A percentile compares a stretch with the other conserved stretches of the same genome.
These are phyloP conservation scores for Castor canadensis DNA, from an alignment of 2,113 vertebrate species.

Conservation along the genomic window DNA sequence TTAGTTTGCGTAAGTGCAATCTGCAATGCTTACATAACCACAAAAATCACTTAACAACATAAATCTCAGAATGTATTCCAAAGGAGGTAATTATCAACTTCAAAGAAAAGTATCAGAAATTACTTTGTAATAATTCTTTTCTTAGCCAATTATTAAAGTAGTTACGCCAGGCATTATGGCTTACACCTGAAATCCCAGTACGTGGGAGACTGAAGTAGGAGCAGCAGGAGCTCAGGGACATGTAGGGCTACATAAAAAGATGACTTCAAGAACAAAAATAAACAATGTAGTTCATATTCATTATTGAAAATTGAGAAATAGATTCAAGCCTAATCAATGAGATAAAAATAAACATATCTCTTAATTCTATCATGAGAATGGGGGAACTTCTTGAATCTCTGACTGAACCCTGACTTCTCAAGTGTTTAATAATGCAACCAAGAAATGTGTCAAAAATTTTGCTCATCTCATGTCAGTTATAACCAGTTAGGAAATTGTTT, in stretches of 20 bases:
- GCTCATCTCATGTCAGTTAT: not conserved
- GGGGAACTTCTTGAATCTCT: not conserved
- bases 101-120: not conserved
- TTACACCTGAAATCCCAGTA: not conserved
- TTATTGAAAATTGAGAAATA: slow-evolving; percentile 4
- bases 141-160: not conserved
- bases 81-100: not conserved
- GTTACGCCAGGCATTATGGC: not conserved
- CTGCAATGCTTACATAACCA: not conserved
- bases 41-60: not conserved
- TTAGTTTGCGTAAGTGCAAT: not conserved
- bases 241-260: not conserved
- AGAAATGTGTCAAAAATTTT: not conserved
- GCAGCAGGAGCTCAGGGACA: not conserved
- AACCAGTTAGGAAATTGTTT: not conserved
- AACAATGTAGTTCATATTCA: not conserved
- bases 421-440: not conserved
- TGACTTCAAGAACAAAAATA: not conserved
- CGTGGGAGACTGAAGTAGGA: not conserved
- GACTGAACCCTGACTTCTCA: not conserved
- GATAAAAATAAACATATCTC: not conserved
- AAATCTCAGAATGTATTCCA: not conserved
- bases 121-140: not conserved
- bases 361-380: not conserved
- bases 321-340: not conserved